phyloP scores from a whole-genome alignment of 1,140 invertebrate species.

The Rhagoletis zephyria region DNA sequence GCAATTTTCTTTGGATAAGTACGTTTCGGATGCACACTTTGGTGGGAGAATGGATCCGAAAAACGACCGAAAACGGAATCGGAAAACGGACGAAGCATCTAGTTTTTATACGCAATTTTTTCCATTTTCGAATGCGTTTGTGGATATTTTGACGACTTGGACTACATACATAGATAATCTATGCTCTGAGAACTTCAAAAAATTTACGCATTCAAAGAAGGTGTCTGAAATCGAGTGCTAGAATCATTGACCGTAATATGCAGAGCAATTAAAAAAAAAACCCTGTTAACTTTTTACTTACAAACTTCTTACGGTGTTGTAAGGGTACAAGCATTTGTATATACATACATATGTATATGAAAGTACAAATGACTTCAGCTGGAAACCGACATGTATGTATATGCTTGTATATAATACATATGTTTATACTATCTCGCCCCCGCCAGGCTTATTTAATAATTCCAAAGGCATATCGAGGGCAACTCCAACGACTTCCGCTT shows the following conservation, averaged over 20 bases:
- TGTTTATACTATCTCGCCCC: not conserved
- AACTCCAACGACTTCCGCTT: conserved; percentile 39
- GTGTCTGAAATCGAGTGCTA: not conserved
- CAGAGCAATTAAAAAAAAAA: not conserved
- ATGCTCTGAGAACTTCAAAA: too few species aligned
- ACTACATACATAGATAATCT: too few species aligned
- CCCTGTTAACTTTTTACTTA: conserved; percentile 9
- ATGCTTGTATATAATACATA: not conserved
- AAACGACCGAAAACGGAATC: too few species aligned
- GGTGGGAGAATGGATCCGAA: too few species aligned
- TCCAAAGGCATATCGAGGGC: conserved; percentile 34
- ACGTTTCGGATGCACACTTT: too few species aligned
- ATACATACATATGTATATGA: not conserved
- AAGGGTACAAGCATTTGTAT: not conserved
- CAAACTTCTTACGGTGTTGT: not conserved
- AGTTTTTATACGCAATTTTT: too few species aligned
- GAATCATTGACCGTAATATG: conserved; percentile 24
- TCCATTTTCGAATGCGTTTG: too few species aligned
- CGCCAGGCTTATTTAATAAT: conserved; percentile 40
- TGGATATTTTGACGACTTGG: too few species aligned
- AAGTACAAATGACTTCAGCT: not conserved
- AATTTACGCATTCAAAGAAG: not conserved
- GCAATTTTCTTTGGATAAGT: too few species aligned
- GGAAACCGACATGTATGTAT: not conserved
- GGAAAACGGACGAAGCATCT: too few species aligned